Evolutionary conservation across 2,797 vertebrate species (phyloP).

Genomic region (Loris lydekkerianus): DNA sequence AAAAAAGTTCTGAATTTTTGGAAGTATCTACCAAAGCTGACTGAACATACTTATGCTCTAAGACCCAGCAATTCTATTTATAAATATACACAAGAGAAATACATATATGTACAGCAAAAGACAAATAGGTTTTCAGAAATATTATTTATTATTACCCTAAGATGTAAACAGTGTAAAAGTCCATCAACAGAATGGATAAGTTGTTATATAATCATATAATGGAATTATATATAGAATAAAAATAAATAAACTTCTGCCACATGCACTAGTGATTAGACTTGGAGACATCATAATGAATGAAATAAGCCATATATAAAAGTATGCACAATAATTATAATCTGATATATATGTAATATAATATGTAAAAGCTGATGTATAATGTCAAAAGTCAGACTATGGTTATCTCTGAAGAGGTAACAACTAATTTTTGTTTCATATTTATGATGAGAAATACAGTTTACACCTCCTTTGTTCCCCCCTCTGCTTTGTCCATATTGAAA

Average conservation of each 20-base stretch:
- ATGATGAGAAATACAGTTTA: slow-evolving; percentile 58
- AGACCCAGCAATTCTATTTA: slow-evolving; percentile 18
- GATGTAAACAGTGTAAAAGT: slow-evolving; percentile 47
- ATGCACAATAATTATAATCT: slow-evolving; percentile 30
- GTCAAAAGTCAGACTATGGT: slow-evolving; percentile 42
- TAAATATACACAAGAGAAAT: slow-evolving; percentile 28
- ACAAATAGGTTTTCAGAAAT: slow-evolving; percentile 54
- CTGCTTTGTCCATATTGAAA: not conserved
- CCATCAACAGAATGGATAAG: not conserved
- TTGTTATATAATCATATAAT: slow-evolving; percentile 43
- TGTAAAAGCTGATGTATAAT: slow-evolving; percentile 52
- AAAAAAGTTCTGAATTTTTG: slow-evolving; percentile 19
- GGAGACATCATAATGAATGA: slow-evolving; percentile 31
- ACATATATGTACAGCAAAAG: not conserved
- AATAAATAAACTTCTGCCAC: slow-evolving; percentile 68
- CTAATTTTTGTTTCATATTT: slow-evolving; percentile 58
- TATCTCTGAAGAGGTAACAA: slow-evolving; percentile 26
- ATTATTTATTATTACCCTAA: slow-evolving; percentile 71
- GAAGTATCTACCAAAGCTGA: slow-evolving; percentile 15
- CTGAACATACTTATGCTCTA: not conserved
- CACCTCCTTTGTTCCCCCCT: slow-evolving; percentile 15
- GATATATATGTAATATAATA: slow-evolving; percentile 58
- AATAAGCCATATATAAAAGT: slow-evolving; percentile 29
- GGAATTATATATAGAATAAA: slow-evolving; percentile 67
- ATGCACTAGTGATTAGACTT: slow-evolving; percentile 55